Evolutionary conservation across 2,888 invertebrate species (phyloP), one percentile per base, ranked within the genome.

Genomic region (Resseliella maxima): DNA sequence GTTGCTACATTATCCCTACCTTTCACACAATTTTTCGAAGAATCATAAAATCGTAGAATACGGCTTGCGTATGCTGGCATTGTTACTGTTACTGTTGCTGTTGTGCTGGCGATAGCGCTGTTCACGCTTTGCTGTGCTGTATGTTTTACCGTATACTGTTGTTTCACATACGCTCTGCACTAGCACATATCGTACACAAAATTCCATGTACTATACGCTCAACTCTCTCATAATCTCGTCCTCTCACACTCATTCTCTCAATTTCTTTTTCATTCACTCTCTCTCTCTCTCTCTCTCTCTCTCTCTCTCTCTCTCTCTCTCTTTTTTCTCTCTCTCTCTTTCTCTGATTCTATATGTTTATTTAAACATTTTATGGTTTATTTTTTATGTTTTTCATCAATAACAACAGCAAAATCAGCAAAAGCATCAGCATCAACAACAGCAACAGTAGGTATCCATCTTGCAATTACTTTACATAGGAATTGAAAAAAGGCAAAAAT

Each of bases 1-100:
- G 87, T 85, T 86, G 85, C 38, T 85, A 64, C 85, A 87, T 86
- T 87, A 87, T 86, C 86, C 87, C 64, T 81, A 59, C 86, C 64
- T 72, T 45, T 83, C 83, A 38, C 38, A 38, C 83, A 38, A 83
- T 83, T 83, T 83, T 83, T 83, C 83, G 38, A 83, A 83, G 83
- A 83, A 83, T 83, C 83, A 83, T 83, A 83, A 83, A 83, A 83
- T 83, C 83, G 83, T 83, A 83, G 83, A 83, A 38, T 38, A 38
- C 38, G 41, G 83, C 24, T 38, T 83, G 83, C 24, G 83, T 38
- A 72, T 72, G 72, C 59, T 59, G 59, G 59, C 59, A 59, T 59
- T 59, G 24, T 59, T 59, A 24, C 59, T 59, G 59, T 59, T 59
- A 24, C 59, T 59, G 59, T 5, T 24, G 50, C 50, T 50, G 50